A percentile compares a stretch with the other conserved stretches of the same genome.
These are phyloP conservation scores for Enteromius radiatus DNA, from an alignment of 2,797 vertebrate genomes.

Conservation along the genomic window DNA sequence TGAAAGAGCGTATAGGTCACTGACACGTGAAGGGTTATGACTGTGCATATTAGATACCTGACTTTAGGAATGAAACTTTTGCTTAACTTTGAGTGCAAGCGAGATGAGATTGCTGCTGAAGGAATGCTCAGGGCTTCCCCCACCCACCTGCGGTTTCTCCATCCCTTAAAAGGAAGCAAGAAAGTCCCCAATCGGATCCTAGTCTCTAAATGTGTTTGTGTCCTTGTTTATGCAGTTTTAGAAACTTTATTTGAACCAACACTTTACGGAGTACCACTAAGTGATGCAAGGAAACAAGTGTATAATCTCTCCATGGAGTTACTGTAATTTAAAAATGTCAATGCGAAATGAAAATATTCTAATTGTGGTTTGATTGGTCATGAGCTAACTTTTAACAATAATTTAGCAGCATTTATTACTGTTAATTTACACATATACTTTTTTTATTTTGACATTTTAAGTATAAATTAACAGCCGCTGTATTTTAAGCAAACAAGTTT, in stretches of 20 bases:
- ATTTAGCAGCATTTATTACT: neutral
- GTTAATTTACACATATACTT: neutral
- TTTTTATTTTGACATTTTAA: neutral
- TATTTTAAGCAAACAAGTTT: neutral
- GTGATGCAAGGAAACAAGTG: neutral
- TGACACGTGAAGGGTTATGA: constrained; percentile 12
- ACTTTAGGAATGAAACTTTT: constrained; percentile 17
- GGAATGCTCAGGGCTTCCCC: constrained; percentile 55
- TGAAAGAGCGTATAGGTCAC: neutral
- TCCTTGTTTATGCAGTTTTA: constrained; percentile 19
- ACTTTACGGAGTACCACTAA: neutral
- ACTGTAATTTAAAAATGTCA: neutral
- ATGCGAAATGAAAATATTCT: neutral
- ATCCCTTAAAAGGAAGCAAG: constrained; percentile 35
- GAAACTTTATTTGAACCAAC: constrained; percentile 1
- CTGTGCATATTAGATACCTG: constrained; percentile 27
- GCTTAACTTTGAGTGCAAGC: constrained; percentile 40
- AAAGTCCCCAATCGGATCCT: constrained; percentile 53
- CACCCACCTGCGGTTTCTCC: constrained; percentile 50
- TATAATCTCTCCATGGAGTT: neutral
- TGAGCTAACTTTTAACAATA: neutral
- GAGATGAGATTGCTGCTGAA: constrained; percentile 46
- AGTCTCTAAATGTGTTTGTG: constrained; percentile 35
- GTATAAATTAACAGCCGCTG: neutral
- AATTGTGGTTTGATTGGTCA: neutral